Percentiles rank a stretch among this genome's conserved stretches.
Evolutionary conservation across 2,888 invertebrate genomes (phyloP).

Genomic region (Metopia argyrocephala): DNA sequence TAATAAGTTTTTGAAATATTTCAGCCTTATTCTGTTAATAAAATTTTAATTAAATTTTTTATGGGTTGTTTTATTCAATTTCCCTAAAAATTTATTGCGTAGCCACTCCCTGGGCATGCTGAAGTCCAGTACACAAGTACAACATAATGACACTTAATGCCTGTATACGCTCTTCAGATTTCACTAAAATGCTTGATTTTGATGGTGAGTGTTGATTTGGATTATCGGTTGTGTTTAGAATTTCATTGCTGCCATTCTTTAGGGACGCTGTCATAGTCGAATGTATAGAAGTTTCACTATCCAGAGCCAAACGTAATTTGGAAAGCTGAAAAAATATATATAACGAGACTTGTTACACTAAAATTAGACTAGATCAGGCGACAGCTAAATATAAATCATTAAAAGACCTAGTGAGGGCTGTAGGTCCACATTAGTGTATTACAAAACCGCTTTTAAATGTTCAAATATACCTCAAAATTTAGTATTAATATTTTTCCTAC

Average conservation of each 20-base stretch:
- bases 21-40: conserved; percentile 57
- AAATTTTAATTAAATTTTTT: conserved; percentile 1
- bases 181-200: conserved; percentile 77
- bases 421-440: no score
- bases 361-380: no score
- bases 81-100: conserved; percentile 67
- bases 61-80: not conserved
- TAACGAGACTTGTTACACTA: not conserved
- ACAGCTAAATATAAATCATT: no score
- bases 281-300: conserved; percentile 83
- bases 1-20: conserved; percentile 54
- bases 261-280: conserved; percentile 76
- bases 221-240: conserved; percentile 18
- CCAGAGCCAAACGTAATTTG: conserved; percentile 87
- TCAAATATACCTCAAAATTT: no score
- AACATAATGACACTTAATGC: conserved; percentile 95
- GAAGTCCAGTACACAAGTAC: conserved; percentile 96
- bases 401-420: no score
- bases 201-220: conserved; percentile 48
- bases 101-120: conserved; percentile 79
- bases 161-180: conserved; percentile 92
- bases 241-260: conserved; percentile 53
- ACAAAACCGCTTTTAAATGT: no score
- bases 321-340: conserved; percentile 81
- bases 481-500: no score